Percentiles rank a stretch among this genome's conserved stretches.
These are phyloP conservation scores for Lymantria dispar DNA, from an alignment of 2,888 invertebrate genomes.

Conservation along the genomic window DNA sequence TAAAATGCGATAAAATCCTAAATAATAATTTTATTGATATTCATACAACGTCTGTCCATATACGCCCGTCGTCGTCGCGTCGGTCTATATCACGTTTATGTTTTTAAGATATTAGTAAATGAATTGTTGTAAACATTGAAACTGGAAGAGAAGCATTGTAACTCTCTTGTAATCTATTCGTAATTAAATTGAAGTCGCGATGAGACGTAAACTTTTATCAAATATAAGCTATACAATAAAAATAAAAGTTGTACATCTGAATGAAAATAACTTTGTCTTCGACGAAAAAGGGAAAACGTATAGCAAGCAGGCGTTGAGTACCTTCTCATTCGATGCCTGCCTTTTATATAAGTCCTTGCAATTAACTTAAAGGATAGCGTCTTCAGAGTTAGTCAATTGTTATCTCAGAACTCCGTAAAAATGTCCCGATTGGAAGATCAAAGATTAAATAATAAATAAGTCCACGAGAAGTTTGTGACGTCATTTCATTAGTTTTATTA, in stretches of 20 bases:
- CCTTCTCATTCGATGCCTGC: conserved; percentile 36
- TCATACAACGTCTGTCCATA: too few species aligned
- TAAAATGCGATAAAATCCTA: too few species aligned
- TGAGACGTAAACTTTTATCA: conserved; percentile 24
- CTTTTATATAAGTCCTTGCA: conserved; percentile 51
- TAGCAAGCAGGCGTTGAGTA: conserved; percentile 41
- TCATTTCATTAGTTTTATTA: conserved; percentile 22
- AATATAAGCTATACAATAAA: conserved; percentile 26
- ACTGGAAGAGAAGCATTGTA: too few species aligned
- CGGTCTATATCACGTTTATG: too few species aligned
- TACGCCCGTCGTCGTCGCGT: too few species aligned
- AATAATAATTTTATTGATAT: too few species aligned
- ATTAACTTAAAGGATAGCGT: conserved; percentile 49
- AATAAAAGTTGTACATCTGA: conserved; percentile 33
- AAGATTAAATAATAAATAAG: conserved; percentile 40
- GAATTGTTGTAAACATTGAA: too few species aligned
- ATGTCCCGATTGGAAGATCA: conserved; percentile 39
- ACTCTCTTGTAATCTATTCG: not conserved
- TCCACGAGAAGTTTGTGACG: conserved; percentile 14
- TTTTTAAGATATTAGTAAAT: too few species aligned
- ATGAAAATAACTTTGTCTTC: conserved; percentile 41
- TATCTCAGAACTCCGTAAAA: conserved; percentile 44
- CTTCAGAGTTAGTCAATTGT: conserved; percentile 46
- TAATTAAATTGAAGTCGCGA: not conserved
- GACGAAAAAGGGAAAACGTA: conserved; percentile 38